phyloP scores from a whole-genome alignment of 2,797 vertebrate genomes.

The Propithecus deckenii region DNA sequence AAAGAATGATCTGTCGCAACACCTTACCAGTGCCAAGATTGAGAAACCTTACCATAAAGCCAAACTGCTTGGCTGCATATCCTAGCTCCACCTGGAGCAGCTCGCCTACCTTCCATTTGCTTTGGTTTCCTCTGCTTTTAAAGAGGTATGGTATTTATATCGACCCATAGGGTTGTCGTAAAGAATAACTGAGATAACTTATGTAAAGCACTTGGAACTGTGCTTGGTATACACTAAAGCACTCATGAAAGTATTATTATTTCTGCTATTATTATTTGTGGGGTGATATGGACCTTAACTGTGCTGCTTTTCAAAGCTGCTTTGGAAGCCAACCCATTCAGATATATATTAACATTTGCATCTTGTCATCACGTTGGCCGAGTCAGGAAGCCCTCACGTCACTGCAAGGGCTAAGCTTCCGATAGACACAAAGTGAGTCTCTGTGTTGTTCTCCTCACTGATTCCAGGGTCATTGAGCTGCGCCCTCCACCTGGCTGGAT shows the following conservation, averaged over 20 bases:
- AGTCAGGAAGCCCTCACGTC: background rate
- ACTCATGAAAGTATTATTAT: background rate
- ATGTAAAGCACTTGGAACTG: background rate
- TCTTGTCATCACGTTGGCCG: background rate
- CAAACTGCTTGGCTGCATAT: background rate
- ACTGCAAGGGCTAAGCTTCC: background rate
- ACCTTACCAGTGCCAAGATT: background rate
- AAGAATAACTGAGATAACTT: background rate
- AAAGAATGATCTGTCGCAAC: background rate
- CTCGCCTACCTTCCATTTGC: background rate
- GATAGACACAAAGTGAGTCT: background rate
- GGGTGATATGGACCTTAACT: background rate
- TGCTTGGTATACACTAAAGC: background rate
- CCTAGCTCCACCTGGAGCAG: background rate
- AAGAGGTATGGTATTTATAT: background rate
- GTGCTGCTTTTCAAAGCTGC: background rate
- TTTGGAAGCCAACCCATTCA: fast-evolving
- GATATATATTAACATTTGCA: background rate
- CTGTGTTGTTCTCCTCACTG: background rate
- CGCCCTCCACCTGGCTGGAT: background rate
- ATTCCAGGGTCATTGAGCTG: background rate
- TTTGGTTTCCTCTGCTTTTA: background rate
- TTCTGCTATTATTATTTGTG: background rate
- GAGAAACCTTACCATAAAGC: background rate
- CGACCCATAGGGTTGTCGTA: background rate